Evolutionary conservation across 2,888 invertebrate genomes (phyloP).

Genomic region (Plutella xylostella): DNA sequence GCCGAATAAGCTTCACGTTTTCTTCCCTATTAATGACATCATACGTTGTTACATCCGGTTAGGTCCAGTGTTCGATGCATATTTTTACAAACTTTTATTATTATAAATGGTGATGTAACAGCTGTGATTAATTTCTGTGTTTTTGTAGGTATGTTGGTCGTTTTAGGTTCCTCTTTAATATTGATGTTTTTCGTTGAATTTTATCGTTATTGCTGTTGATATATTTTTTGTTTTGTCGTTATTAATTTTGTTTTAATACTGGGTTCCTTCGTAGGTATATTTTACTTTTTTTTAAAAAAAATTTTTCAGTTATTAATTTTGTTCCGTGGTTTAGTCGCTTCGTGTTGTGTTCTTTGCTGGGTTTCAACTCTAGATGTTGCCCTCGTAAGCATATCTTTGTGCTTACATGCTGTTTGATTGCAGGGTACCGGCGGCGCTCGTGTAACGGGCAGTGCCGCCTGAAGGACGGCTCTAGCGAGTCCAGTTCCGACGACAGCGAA

Average conservation of each 20-base stretch:
- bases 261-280: neutral
- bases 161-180: neutral
- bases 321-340: conserved; percentile 8
- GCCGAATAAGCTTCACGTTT: too few relatives aligned
- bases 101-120: too few relatives aligned
- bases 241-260: conserved; percentile 4
- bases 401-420: conserved; percentile 1
- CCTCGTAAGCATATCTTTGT: neutral
- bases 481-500: conserved; percentile 55
- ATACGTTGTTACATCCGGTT: too few relatives aligned
- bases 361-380: neutral
- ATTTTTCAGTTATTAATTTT: conserved; percentile 1
- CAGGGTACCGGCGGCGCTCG: conserved; percentile 49
- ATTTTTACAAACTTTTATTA: too few relatives aligned
- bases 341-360: neutral
- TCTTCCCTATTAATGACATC: too few relatives aligned
- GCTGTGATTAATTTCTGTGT: neutral
- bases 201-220: conserved; percentile 10
- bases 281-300: neutral
- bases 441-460: conserved; percentile 38
- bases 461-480: conserved; percentile 51
- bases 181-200: conserved; percentile 11
- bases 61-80: too few relatives aligned
- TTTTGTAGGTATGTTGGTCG: neutral
- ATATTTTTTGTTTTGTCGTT: conserved; percentile 3